Evolutionary conservation across 2,113 vertebrate species (phyloP).

Genomic region (Speoplatyrhinus poulsoni): DNA sequence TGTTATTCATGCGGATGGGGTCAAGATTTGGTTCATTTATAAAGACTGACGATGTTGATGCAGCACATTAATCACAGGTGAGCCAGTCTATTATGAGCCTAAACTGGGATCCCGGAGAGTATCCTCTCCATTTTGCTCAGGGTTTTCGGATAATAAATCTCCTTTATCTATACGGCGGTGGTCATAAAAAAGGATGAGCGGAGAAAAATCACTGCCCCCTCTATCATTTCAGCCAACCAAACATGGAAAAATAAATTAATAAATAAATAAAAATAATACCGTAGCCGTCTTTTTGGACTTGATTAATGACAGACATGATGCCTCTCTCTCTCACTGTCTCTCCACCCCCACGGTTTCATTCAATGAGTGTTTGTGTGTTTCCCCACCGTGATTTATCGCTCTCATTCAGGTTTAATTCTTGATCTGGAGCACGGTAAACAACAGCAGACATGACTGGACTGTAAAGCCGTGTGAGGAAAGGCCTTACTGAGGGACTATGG

Average conservation of each 20-base stretch:
- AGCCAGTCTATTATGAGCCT: conserved; percentile 67
- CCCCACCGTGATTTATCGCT: conserved; percentile 73
- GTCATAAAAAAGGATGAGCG: conserved; percentile 59
- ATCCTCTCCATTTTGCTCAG: conserved; percentile 64
- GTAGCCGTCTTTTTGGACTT: conserved; percentile 66
- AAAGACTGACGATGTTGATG: conserved; percentile 72
- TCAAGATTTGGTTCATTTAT: conserved; percentile 66
- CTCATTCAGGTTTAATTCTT: conserved; percentile 81
- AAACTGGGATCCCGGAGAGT: conserved; percentile 65
- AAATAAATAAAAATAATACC: conserved; percentile 19
- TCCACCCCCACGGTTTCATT: conserved; percentile 45
- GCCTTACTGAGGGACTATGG: conserved; percentile 58
- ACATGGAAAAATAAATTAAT: conserved; percentile 17
- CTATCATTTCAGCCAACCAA: conserved; percentile 62
- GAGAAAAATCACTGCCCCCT: conserved; percentile 44
- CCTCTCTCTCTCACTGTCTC: conserved; percentile 21
- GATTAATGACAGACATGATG: conserved; percentile 63
- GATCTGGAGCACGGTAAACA: conserved; percentile 76
- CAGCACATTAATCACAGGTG: conserved; percentile 64
- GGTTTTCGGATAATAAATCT: conserved; percentile 71
- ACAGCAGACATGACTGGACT: conserved; percentile 76
- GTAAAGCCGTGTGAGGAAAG: conserved; percentile 62
- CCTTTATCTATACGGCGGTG: conserved; percentile 64
- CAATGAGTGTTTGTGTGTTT: conserved; percentile 67
- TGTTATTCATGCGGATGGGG: conserved; percentile 62